phyloP scores from a whole-genome alignment of 2,888 invertebrate species.

The Yponomeuta malinellus region DNA sequence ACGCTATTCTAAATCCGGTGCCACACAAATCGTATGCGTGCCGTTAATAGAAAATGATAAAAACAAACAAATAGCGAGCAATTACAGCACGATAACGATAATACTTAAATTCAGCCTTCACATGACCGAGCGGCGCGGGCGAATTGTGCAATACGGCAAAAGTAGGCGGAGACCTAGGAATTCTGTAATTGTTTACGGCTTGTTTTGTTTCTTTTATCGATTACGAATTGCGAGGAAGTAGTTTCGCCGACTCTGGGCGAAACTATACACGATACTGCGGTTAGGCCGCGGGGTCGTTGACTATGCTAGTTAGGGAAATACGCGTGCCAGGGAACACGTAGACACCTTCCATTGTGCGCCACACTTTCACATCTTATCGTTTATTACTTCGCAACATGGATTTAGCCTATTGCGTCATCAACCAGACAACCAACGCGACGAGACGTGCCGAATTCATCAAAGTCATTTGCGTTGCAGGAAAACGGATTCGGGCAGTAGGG shows the following conservation, averaged over 20 bases:
- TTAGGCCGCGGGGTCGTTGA: slow-evolving; percentile 7
- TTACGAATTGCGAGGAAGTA: not conserved
- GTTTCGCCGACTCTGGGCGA: not conserved
- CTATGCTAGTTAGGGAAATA: slow-evolving; percentile 1
- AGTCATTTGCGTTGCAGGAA: not conserved
- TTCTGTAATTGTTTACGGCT: not conserved
- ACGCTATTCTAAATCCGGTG: too few species aligned
- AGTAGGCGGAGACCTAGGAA: not conserved
- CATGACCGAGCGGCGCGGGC: not conserved
- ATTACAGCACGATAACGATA: not conserved
- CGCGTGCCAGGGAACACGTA: not conserved
- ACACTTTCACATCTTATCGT: not conserved
- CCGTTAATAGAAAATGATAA: not conserved
- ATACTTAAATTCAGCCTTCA: not conserved
- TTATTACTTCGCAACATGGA: slow-evolving; percentile 1
- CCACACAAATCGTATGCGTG: not conserved
- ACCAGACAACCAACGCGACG: not conserved
- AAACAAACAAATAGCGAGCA: slow-evolving; percentile 4
- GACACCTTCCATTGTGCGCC: not conserved
- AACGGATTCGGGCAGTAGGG: not conserved
- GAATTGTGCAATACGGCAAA: not conserved
- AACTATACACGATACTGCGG: not conserved
- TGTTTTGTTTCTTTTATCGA: not conserved
- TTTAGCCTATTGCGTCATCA: slow-evolving; percentile 6
- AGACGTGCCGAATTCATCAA: not conserved